phyloP scores from a whole-genome alignment of 2,888 invertebrate species.

The Drosophila phalerata region DNA sequence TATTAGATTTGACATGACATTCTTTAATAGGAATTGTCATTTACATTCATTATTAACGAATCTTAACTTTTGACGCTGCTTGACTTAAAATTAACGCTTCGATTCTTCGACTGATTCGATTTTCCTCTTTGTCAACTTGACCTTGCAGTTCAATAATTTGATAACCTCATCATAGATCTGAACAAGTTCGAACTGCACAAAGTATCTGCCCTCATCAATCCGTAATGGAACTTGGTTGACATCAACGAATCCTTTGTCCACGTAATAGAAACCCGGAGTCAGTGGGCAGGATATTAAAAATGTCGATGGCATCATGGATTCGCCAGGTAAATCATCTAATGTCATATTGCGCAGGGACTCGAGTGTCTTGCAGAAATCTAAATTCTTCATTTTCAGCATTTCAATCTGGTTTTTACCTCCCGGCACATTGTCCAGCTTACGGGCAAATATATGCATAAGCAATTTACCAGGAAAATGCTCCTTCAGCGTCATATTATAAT shows the following conservation, averaged over 20 bases:
- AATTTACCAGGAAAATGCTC: conserved; percentile 74
- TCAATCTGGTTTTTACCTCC: conserved; percentile 48
- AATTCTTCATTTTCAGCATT: conserved; percentile 64
- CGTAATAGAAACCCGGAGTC: conserved; percentile 75
- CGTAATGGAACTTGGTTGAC: conserved; percentile 45
- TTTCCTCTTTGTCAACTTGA: conserved; percentile 45
- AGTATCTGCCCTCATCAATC: conserved; percentile 66
- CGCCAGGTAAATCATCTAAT: conserved; percentile 26
- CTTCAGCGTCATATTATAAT: conserved; percentile 68
- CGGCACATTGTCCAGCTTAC: conserved; percentile 50
- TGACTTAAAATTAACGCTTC: neutral
- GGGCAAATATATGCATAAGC: conserved; percentile 71
- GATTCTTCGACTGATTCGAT: neutral
- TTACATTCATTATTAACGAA: neutral
- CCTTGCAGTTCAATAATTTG: conserved; percentile 62
- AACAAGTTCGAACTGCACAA: conserved; percentile 70
- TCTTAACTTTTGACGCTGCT: neutral
- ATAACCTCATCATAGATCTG: conserved; percentile 77
- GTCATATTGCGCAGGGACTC: conserved; percentile 71
- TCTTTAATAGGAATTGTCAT: no score
- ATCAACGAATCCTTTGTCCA: conserved; percentile 46
- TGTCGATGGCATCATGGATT: conserved; percentile 58
- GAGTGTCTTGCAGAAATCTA: conserved; percentile 75
- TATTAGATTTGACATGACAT: no score
- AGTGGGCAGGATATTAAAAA: conserved; percentile 76